Evolutionary conservation across 2,113 vertebrate genomes (phyloP).

Genomic region (Neodon shergylaensis): DNA sequence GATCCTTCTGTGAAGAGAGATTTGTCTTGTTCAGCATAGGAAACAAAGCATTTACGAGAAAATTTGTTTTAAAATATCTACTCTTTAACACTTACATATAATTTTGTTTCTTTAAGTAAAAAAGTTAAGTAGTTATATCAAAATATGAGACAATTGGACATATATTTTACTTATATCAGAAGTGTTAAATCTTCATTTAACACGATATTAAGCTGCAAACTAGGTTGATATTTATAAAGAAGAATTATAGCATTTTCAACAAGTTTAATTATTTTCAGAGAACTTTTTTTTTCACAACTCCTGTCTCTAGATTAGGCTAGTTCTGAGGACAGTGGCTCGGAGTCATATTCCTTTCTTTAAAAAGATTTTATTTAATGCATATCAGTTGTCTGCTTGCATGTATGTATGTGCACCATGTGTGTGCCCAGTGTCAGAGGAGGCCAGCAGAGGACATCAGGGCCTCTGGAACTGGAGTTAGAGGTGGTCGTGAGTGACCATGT

Average conservation of each 20-base stretch:
- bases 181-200: background rate
- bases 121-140: background rate
- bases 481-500: background rate
- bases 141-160: background rate
- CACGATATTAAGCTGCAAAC: background rate
- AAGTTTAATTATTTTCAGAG: background rate
- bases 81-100: background rate
- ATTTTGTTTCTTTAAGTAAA: slow-evolving; percentile 43
- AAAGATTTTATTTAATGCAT: background rate
- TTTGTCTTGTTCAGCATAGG: background rate
- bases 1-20: background rate
- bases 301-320: background rate
- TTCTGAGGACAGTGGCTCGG: background rate
- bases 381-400: background rate
- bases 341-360: background rate
- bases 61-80: slow-evolving; percentile 22
- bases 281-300: background rate
- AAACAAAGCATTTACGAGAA: background rate
- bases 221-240: background rate
- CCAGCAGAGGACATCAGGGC: background rate
- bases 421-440: background rate
- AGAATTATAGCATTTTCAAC: background rate
- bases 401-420: background rate
- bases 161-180: background rate
- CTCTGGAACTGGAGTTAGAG: background rate